phyloP scores from a whole-genome alignment of 2,797 vertebrate genomes.

The Xenops minutus region DNA sequence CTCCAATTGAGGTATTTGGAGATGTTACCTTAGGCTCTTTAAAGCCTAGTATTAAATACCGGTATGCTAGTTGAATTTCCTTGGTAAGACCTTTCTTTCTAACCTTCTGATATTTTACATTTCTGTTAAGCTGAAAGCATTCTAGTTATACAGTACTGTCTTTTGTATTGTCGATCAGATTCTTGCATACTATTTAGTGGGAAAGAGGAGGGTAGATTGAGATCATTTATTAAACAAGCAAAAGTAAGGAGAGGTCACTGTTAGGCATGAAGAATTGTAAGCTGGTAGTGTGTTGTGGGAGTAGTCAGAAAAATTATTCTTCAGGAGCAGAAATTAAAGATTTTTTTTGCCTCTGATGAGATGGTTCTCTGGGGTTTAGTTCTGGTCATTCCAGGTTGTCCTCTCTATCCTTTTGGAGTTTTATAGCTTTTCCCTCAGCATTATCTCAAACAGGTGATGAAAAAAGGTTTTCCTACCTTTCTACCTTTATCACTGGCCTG shows the following conservation, averaged over 20 bases:
- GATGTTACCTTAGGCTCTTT: neutral
- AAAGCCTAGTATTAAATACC: neutral
- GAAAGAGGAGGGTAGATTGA: neutral
- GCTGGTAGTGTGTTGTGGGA: neutral
- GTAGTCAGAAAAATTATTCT: neutral
- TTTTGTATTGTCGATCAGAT: neutral
- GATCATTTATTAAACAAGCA: neutral
- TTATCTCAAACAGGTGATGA: neutral
- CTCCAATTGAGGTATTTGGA: neutral
- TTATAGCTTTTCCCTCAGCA: neutral
- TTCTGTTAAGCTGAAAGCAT: neutral
- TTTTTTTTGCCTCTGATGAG: neutral
- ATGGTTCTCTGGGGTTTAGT: neutral
- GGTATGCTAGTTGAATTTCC: neutral
- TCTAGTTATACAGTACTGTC: neutral
- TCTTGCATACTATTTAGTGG: neutral
- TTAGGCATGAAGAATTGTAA: neutral
- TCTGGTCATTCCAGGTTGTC: neutral
- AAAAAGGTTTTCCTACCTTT: neutral
- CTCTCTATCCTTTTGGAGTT: neutral
- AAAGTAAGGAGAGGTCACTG: neutral
- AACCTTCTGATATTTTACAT: neutral
- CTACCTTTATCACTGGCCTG: neutral
- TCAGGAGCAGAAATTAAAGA: neutral
- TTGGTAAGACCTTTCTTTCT: neutral